Percentiles rank a stretch among this genome's conserved stretches.
Conservation (phyloP, 2,113 vertebrate genomes). For the Colinus virginianus region DNA sequence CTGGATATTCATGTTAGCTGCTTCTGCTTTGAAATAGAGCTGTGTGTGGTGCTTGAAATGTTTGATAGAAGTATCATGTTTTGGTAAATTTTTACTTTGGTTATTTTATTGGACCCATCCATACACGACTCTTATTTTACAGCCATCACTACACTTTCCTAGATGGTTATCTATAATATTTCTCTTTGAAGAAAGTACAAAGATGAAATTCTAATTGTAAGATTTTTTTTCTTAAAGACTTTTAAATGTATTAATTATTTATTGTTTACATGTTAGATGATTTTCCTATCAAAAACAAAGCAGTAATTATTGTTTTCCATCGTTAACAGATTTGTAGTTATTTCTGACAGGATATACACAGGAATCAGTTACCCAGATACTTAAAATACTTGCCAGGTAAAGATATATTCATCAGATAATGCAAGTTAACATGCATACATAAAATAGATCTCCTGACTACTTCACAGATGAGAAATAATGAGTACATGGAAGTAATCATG, state of each 20-base stretch:
- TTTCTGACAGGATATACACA: neutral
- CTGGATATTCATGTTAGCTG: neutral
- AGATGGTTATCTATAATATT: neutral
- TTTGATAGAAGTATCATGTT: neutral
- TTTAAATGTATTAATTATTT: neutral
- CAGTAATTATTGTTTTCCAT: neutral
- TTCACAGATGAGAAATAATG: neutral
- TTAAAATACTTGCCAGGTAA: slow-evolving; percentile 10
- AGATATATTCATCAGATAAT: neutral
- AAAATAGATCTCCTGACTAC: neutral
- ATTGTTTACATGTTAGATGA: neutral
- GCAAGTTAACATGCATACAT: neutral
- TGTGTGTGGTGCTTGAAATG: neutral
- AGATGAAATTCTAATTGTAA: neutral
- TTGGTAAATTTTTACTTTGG: neutral
- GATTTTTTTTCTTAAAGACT: neutral
- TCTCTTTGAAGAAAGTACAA: neutral
- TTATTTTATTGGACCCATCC: neutral
- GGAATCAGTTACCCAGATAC: neutral
- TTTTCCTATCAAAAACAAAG: neutral
- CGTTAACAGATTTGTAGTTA: neutral
- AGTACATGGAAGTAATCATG: neutral
- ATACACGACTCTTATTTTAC: neutral
- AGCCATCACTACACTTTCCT: neutral
- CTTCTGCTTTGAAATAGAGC: neutral